Base-by-base conservation (phyloP, 30 jellyfish, hydroid and myxozoan species). In the Calvadosia cruxmelitensis region DNA sequence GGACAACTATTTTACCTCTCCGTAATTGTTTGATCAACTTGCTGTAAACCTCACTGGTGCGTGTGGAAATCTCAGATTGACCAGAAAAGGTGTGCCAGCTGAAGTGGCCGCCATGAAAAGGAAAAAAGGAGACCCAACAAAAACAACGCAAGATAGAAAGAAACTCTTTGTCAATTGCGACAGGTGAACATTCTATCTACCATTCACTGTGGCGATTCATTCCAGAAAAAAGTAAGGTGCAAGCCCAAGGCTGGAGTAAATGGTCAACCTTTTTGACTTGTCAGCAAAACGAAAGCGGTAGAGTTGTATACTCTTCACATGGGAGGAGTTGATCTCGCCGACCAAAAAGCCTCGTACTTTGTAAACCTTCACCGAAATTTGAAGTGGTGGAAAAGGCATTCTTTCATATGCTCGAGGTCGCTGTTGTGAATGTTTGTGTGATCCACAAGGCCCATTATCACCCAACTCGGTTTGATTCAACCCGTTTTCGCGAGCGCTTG, bases 311-410 rank as follows among this genome's bases (percentile, higher is more conserved):
- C 71, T 33, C n/a, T 12, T 10, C 2, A 2, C 70, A 67, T 69
- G 78, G 78, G 78, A 12, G 78, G 78, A 24, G 78, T 69, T 20
- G 70, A 69, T 49, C 72, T 49, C 20, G 78, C 78, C 0, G 78
- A 69, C 72, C 78, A 69, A 29, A 69, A 69, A 50, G 78, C 72
- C 0, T 36, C 62, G 1, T 69, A 34, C 29, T 24, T 34, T 1
- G 62, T 69, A 0, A 36, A 69, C 31, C 31, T 69, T 29, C 78
- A 69, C 12, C 70, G 74, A 13, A 33, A 29, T 24, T 33, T 29
- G 72, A 69, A 69, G 51, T 69, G 74, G 78, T 69, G 70, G 78
- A 69, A 69, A 69, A 69, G 48, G 71, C 78, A 20, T 66, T 69
- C 26, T 69, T 69, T 52, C 78, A 69, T 24, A 34, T 42, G 78